Percentiles rank a stretch among this genome's conserved stretches.
phyloP scores from a whole-genome alignment of 64 coral and sea anemone genomes.

The Porites lutea region DNA sequence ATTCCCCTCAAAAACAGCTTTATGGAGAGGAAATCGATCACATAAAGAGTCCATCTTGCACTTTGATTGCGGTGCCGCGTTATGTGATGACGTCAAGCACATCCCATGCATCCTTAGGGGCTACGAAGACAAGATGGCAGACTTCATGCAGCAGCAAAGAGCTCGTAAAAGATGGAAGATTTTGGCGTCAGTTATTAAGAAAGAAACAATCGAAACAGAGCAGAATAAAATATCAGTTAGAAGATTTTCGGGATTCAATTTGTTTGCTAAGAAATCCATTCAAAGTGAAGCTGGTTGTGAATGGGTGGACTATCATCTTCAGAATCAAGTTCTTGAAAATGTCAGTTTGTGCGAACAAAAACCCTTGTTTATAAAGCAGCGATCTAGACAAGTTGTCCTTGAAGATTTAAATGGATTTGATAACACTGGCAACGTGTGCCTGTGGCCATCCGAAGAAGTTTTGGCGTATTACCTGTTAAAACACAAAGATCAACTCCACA shows the following conservation, averaged over 20 bases:
- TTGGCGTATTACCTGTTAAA: slow-evolving; percentile 85
- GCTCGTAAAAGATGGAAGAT: slow-evolving; percentile 72
- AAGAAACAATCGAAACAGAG: slow-evolving; percentile 6
- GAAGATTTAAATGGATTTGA: slow-evolving; percentile 92
- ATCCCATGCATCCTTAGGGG: slow-evolving; percentile 2
- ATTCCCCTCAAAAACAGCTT: slow-evolving; percentile 97
- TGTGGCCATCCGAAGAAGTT: slow-evolving; percentile 98
- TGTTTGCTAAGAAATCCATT: slow-evolving; percentile 30
- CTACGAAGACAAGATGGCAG: background rate
- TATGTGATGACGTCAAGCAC: slow-evolving; percentile 1
- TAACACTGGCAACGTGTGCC: slow-evolving; percentile 98
- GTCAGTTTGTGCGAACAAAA: background rate
- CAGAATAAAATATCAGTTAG: slow-evolving; percentile 43
- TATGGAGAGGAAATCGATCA: slow-evolving; percentile 93
- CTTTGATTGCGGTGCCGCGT: background rate
- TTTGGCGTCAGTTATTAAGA: slow-evolving; percentile 57
- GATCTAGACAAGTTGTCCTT: slow-evolving; percentile 16
- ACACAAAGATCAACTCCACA: slow-evolving; percentile 48
- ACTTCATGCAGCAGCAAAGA: background rate
- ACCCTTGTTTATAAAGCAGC: slow-evolving; percentile 17
- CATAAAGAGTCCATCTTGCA: slow-evolving; percentile 37
- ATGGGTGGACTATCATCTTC: slow-evolving; percentile 1
- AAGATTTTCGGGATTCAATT: slow-evolving; percentile 63
- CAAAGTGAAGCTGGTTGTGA: slow-evolving; percentile 21
- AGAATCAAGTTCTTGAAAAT: background rate